Base-by-base conservation (phyloP, 2,888 invertebrate genomes). In the Patella pellucida region DNA sequence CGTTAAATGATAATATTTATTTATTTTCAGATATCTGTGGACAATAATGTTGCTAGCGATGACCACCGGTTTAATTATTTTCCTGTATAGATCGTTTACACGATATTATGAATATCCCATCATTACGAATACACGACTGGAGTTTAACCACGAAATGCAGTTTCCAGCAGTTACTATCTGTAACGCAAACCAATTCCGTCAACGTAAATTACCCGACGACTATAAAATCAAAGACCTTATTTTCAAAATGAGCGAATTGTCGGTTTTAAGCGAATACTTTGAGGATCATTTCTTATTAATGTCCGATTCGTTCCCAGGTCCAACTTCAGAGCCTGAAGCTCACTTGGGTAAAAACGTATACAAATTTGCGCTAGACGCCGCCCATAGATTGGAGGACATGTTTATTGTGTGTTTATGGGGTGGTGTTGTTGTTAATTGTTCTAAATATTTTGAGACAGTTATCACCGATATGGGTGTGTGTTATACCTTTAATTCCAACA, bases 401-500 rank as follows among this genome's bases (percentile, higher is more conserved):
- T 62, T 62, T 23, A 9, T 62, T 12, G 62, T 62, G 2, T 62
- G 62, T 62, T 19, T 23, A 23, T 62, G 62, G 62, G 19, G 23
- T 23, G 19, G 23, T 23, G 23, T 3, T 23, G 19, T 23, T 23
- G 19, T 62, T 3, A 62, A 62, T 14, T 62, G 62, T 14, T 23
- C 19, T 3, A 62, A 19, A 19, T 62, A 62, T 62, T 62, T 62
- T 23, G 19, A 19, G 23, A 62, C 19, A 62, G 19, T 11, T 11
- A 23, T 62, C 62, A 62, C 62, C 19, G 62, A 62, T 62, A 23
- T 62, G 19, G 62, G 62, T 23, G 62, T 62, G 23, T 62, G 62
- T 23, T 62, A 62, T 14, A 62, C 62, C 12, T 23, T 62, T 62
- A 62, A 19, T 11, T 62, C 62, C 0, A 14, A 62, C 15, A 19